Conservation (phyloP, 2,113 vertebrate genomes). For the Thermophis baileyi region DNA sequence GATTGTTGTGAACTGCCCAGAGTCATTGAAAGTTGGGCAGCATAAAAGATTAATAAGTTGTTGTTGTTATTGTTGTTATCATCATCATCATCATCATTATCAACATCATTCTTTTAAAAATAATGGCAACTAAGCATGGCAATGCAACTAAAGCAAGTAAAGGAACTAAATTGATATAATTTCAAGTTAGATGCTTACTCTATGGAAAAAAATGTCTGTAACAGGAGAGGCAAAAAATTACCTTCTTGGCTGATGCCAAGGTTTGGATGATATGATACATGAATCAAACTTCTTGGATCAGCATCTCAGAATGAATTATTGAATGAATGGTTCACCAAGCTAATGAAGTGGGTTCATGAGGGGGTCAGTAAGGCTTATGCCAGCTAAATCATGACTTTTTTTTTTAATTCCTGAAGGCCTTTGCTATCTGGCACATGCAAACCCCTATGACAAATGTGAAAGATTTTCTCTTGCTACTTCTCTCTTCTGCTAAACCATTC, state of each 20-base stretch:
- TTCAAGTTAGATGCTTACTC: neutral
- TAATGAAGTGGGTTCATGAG: slow-evolving; percentile 7
- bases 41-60: neutral
- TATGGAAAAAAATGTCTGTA: neutral
- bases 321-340: neutral
- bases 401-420: neutral
- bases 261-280: neutral
- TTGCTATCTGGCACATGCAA: neutral
- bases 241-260: neutral
- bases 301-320: neutral
- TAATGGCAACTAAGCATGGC: neutral
- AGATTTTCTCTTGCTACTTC: neutral
- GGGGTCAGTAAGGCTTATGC: neutral
- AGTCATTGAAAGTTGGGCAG: neutral
- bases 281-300: neutral
- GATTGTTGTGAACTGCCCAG: neutral
- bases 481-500: neutral
- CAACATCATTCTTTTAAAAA: neutral
- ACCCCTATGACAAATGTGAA: neutral
- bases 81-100: neutral
- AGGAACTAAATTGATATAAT: neutral
- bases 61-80: neutral
- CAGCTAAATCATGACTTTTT: neutral
- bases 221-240: neutral
- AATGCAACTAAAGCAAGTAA: neutral